phyloP scores from a whole-genome alignment of 2,113 vertebrate genomes.

The Salvelinus alpinus region DNA sequence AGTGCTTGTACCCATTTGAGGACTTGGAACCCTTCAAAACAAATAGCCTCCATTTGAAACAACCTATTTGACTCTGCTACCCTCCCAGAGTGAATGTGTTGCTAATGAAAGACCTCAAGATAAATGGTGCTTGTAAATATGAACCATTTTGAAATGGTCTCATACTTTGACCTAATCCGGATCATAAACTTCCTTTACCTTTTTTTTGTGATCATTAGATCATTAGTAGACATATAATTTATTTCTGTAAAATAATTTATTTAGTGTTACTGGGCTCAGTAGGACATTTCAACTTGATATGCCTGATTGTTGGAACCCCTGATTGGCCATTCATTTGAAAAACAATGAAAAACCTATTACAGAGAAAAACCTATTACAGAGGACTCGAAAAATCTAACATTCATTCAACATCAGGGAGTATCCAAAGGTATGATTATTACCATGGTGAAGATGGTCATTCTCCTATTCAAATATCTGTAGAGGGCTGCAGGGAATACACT shows the following conservation, averaged over 20 bases:
- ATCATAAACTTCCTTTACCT: background rate
- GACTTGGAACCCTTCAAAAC: background rate
- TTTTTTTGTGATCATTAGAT: background rate
- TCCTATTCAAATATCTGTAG: conserved; percentile 14
- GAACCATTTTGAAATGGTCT: background rate
- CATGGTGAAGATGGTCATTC: conserved; percentile 20
- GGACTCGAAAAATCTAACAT: conserved; percentile 6
- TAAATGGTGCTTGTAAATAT: too few relatives aligned
- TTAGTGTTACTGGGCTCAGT: background rate
- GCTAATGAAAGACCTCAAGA: background rate
- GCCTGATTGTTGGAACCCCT: background rate
- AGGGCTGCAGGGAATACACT: conserved; percentile 27
- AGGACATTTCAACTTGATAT: background rate
- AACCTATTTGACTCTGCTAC: background rate
- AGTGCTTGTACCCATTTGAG: background rate
- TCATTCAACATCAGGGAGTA: conserved; percentile 18
- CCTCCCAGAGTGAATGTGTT: too few relatives aligned
- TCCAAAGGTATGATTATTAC: conserved; percentile 14
- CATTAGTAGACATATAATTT: background rate
- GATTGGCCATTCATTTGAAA: conserved; percentile 7
- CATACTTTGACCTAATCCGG: background rate
- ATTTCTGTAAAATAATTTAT: background rate
- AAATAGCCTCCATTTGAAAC: background rate
- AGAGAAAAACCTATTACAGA: conserved; percentile 6
- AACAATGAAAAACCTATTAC: conserved; percentile 15